Conservation (phyloP, 2,797 vertebrate genomes). For the Microctenopoma lineatum region DNA sequence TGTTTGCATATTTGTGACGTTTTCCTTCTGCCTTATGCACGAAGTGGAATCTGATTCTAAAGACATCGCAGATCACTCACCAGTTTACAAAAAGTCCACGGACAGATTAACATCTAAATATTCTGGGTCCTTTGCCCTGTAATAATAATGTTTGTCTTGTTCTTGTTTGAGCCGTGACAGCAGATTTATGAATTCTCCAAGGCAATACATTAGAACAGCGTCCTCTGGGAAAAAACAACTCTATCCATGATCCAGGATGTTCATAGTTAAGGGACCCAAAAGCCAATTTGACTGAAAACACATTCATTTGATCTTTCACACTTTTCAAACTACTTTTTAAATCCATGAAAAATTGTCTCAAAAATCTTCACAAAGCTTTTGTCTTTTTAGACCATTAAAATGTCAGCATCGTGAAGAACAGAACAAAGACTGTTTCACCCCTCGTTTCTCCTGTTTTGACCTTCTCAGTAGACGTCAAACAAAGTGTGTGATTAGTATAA, state of each 20-base stretch:
- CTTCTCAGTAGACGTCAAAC: conserved; percentile 18
- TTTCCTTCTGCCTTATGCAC: background rate
- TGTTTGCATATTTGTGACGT: background rate
- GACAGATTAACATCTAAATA: background rate
- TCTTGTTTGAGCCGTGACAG: background rate
- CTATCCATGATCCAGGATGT: background rate
- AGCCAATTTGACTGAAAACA: background rate
- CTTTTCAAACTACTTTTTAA: no score
- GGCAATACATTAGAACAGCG: background rate
- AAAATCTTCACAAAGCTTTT: background rate
- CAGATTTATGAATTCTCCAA: background rate
- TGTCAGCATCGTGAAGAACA: background rate
- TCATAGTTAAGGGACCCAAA: background rate
- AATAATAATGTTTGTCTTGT: background rate
- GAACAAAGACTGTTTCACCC: background rate
- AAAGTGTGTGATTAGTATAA: conserved; percentile 26
- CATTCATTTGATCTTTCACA: no score
- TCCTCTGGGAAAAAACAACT: background rate
- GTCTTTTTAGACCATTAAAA: background rate
- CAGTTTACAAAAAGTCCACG: no score
- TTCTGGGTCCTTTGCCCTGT: background rate
- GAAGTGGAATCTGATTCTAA: background rate
- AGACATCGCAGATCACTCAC: background rate
- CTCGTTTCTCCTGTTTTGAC: background rate
- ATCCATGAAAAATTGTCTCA: no score